These are phyloP conservation scores for Oreortyx pictus DNA, from an alignment of 2,797 vertebrate species.

Conservation along the genomic window DNA sequence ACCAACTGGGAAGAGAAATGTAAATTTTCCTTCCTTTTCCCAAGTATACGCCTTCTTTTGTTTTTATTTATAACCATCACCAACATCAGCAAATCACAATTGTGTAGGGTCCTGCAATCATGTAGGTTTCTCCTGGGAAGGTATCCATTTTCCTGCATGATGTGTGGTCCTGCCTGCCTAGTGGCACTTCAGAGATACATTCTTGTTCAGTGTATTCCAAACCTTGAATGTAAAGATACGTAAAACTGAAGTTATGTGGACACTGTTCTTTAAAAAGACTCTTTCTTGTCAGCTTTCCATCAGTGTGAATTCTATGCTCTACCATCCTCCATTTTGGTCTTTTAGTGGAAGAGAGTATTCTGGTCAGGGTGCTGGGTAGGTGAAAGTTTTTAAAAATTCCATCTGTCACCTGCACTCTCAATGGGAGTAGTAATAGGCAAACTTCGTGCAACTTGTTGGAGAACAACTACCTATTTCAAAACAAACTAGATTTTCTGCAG, in stretches of 20 bases:
- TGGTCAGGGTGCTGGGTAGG: not conserved
- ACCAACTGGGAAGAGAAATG: not conserved
- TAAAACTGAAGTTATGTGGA: not conserved
- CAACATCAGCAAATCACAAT: not conserved
- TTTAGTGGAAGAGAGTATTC: not conserved
- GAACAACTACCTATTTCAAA: not conserved
- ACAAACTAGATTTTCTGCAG: not conserved
- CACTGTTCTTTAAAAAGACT: not conserved
- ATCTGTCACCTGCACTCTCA: not conserved
- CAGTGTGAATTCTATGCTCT: not conserved
- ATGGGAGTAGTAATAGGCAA: not conserved
- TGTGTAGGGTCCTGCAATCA: not conserved
- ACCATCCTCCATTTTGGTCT: not conserved
- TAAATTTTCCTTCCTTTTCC: not conserved
- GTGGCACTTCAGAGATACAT: too few relatives aligned
- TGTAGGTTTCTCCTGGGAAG: not conserved
- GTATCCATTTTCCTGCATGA: not conserved
- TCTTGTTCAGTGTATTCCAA: not conserved
- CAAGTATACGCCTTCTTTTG: not conserved
- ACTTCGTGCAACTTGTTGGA: not conserved
- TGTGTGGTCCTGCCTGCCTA: not conserved
- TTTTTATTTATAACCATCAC: not conserved
- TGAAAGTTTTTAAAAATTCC: not conserved
- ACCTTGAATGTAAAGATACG: not conserved
- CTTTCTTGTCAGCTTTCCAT: not conserved